Percentiles rank a stretch among this genome's conserved stretches.
phyloP scores from a whole-genome alignment of 2,888 invertebrate genomes.

The Campoplex capitator region DNA sequence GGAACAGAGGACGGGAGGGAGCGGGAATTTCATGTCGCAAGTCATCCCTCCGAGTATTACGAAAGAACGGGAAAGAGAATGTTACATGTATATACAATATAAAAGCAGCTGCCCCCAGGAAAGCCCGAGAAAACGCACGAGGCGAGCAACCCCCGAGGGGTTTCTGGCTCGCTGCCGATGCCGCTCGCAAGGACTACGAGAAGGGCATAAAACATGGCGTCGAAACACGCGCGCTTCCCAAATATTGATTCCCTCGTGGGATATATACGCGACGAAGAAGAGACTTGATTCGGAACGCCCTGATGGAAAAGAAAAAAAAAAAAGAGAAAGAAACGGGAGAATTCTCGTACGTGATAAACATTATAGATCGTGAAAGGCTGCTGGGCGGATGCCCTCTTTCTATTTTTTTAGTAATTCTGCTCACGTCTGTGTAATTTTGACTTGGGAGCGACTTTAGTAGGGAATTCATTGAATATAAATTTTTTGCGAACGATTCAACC shows the following conservation, averaged over 20 bases:
- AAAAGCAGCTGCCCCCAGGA: conserved; percentile 70
- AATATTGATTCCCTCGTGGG: conserved; percentile 83
- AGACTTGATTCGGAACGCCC: conserved; percentile 57
- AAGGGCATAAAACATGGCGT: conserved; percentile 80
- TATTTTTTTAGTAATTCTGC: conserved; percentile 1
- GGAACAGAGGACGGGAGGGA: conserved; percentile 55
- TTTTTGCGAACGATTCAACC: neutral
- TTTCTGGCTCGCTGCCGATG: conserved; percentile 69
- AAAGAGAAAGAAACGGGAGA: neutral
- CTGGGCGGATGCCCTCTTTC: neutral
- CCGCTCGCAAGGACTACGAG: conserved; percentile 63
- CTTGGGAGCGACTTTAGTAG: neutral
- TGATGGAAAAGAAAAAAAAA: neutral
- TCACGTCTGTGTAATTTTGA: neutral
- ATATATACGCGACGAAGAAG: conserved; percentile 49
- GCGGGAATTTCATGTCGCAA: conserved; percentile 80
- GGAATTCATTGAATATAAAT: neutral
- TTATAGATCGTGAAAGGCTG: neutral
- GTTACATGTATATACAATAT: conserved; percentile 33
- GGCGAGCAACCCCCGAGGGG: conserved; percentile 75
- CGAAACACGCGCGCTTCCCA: conserved; percentile 81
- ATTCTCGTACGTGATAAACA: conserved; percentile 19
- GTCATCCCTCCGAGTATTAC: conserved; percentile 82
- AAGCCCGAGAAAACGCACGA: conserved; percentile 63
- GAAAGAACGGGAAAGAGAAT: conserved; percentile 71